Percentiles rank a stretch among this genome's conserved stretches.
Evolutionary conservation across 1,140 invertebrate species (phyloP).

Genomic region (Campoletis sonorensis): DNA sequence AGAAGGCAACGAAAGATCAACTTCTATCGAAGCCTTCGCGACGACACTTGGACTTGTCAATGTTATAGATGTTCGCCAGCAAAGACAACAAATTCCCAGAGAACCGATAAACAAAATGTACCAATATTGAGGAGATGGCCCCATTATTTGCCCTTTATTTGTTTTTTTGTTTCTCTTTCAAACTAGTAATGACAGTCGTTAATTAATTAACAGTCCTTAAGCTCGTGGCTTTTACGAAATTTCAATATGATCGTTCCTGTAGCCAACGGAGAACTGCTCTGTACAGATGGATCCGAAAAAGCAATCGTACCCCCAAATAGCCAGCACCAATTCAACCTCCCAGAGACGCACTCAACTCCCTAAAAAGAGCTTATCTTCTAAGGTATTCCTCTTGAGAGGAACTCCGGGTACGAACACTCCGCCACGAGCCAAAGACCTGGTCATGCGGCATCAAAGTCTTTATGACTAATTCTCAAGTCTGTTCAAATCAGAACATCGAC

Average conservation of each 20-base stretch:
- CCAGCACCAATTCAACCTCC: conserved; percentile 39
- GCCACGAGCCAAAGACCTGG: too few relatives aligned
- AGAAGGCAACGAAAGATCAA: conserved; percentile 67
- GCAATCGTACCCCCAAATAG: conserved; percentile 47
- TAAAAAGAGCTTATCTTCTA: conserved; percentile 40
- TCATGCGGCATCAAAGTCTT: too few relatives aligned
- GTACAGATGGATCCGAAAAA: conserved; percentile 15
- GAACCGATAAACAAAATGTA: conserved; percentile 51
- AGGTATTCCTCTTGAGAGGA: conserved; percentile 50
- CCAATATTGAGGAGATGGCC: conserved; percentile 41
- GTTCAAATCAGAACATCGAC: too few relatives aligned
- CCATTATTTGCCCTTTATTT: neutral
- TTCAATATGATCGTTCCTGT: conserved; percentile 8
- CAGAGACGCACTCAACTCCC: conserved; percentile 39
- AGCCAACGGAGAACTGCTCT: conserved; percentile 34
- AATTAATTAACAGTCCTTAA: too few relatives aligned
- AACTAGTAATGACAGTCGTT: too few relatives aligned
- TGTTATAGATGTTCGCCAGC: conserved; percentile 61
- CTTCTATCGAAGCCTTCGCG: conserved; percentile 67
- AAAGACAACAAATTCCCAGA: conserved; percentile 62
- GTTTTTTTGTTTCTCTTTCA: neutral
- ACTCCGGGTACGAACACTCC: conserved; percentile 27
- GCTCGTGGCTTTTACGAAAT: neutral
- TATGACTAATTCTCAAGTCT: too few relatives aligned
- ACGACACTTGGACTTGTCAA: conserved; percentile 59